Evolutionary conservation across 1,140 invertebrate species (phyloP), one percentile per base, ranked within the genome.

Genomic region (Capitella teleta): DNA sequence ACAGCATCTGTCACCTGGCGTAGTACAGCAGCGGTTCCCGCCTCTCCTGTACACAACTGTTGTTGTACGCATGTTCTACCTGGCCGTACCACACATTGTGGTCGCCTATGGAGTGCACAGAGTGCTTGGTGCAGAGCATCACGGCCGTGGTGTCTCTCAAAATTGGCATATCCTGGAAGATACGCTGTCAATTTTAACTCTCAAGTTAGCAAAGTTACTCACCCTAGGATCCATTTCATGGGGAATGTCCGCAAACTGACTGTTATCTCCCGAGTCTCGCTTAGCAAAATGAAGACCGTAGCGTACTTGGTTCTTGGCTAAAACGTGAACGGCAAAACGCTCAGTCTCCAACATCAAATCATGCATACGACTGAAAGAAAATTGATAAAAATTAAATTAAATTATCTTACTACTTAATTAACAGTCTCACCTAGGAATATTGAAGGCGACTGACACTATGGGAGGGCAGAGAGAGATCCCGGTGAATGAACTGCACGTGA

Each of bases 71-170:
- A 28, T 59, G 60, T 12, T 43, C 42, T 1, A 68, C 61, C 30
- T 56, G 53, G 8, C 67, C 66, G 51, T 68, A 68, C 64, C 65
- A 70, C 1, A 70, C 66, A 43, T 60, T 55, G 41, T 67, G 66
- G 36, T 68, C 68, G 1, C 66, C 66, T 14, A 68, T 58, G 16
- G 45, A 52, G 41, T 66, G 62, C 10, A 61, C 57, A 24, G 59
- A 63, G 47, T 66, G 57, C 18, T 56, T 55, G 25, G 54, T 52
- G 56, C 68, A 70, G 26, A 62, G 53, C 38, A 70, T 51, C 16
- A 64, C 61, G n/a, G 64, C 65, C 38, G 58, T 41, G 36, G 59
- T 63, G 5, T 60, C 64, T n/a, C 58, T 46, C 28, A 70, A 58
- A 14, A 70, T 54, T 2, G 67, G 67, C 3, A 66, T 38, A 41